Percentiles rank a stretch among this genome's conserved stretches.
These are phyloP conservation scores for Nasonia vitripennis DNA, from an alignment of 1,140 invertebrate species.

Conservation along the genomic window DNA sequence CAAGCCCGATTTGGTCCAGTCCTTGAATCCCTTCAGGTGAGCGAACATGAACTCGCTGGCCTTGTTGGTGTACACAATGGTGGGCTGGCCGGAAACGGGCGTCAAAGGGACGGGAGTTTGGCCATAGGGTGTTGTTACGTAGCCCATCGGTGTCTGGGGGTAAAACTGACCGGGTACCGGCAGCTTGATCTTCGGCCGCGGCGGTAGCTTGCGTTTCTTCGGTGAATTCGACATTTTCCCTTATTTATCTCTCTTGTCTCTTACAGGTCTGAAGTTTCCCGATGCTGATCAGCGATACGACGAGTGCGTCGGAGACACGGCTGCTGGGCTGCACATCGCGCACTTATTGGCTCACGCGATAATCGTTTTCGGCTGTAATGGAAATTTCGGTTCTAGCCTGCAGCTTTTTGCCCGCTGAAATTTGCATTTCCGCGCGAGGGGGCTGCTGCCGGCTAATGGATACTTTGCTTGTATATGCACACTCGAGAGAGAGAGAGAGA, in stretches of 20 bases:
- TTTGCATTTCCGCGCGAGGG: no score
- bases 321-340: no score
- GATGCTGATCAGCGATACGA: no score
- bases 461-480: no score
- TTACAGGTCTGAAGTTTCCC: not conserved
- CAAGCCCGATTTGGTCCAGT: conserved; percentile 87
- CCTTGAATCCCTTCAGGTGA: conserved; percentile 84
- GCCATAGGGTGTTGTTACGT: conserved; percentile 70
- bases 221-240: conserved; percentile 26
- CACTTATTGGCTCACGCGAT: no score
- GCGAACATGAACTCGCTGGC: conserved; percentile 85
- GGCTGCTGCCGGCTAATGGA: no score
- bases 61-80: conserved; percentile 79
- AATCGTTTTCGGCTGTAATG: no score
- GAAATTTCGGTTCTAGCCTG: no score
- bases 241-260: not conserved
- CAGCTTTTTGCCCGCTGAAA: no score
- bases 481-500: no score
- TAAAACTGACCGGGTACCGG: conserved; percentile 68
- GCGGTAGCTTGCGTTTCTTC: conserved; percentile 10
- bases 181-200: conserved; percentile 34
- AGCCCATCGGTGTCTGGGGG: conserved; percentile 65
- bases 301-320: no score
- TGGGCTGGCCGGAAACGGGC: conserved; percentile 71
- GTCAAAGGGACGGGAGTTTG: conserved; percentile 74